Base-by-base conservation (phyloP, 1,140 invertebrate genomes). In the Rhopalosiphum padi region DNA sequence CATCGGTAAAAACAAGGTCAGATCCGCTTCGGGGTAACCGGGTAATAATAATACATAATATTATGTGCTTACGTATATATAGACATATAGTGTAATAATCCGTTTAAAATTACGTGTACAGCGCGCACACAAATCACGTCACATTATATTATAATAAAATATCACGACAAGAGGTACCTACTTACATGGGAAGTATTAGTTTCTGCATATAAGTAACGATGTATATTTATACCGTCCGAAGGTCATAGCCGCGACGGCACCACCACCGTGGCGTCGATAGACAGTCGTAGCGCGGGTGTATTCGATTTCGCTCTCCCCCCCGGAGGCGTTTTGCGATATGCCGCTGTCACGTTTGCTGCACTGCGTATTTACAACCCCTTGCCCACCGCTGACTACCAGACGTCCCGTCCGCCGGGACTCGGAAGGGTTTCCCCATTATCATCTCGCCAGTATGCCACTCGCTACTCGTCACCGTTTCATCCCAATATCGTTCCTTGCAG, bases 351-450 rank as follows among this genome's bases (percentile, higher is more conserved):
- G 91, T 92, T 92, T 92, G 91, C 91, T 41, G 46, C 91, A 92
- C 91, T 92, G 91, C 68, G 41, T 25, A 35, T 85, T 92, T 85
- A 92, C 77, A 85, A 92, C 91, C 91, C 91, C 68, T 85, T 37
- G 51, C 91, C n/a, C 77, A 35, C 43, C 77, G 30, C 60, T 18
- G 60, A 77, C 60, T 30, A n/a, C 60, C 5, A 77, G 60, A 77
- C 68, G 4, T 21, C n/a, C 43, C 55, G 37, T 22, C 9, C 77
- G 6, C 46, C 91, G 77, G 91, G 91, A 51, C 48, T 51, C 18
- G 48, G 48, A 51, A 82, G 91, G 91, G 60, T 92, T 92, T 92
- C 77, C 46, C 68, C 91, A 92, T 85, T 92, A 92, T 85, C 35
- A 90, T 90, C 51, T 35, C 51, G 88, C 37, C 87, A 55, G 30